Base-by-base conservation (phyloP, 2,797 vertebrate genomes). In the Halcyon chelicuti region DNA sequence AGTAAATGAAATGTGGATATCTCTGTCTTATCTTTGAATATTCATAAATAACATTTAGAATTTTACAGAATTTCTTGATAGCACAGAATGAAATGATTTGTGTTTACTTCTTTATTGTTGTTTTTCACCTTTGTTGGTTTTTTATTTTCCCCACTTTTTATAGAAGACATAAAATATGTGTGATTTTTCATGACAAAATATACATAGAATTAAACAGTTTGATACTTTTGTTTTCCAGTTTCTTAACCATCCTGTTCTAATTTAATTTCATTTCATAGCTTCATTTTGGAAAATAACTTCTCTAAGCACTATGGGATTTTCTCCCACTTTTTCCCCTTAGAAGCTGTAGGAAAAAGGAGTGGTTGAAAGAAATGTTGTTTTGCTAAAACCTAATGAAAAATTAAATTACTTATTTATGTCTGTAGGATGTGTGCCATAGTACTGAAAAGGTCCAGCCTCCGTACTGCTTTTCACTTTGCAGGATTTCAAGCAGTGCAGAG, bases 401-500 rank as follows among this genome's bases (percentile, higher is more conserved):
- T 76, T 26, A 72, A 75, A 73, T 78, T 12, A 47, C 44, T 91
- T 44, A 92, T 55, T 73, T 90, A 78, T 84, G 31, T 42, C 44
- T 62, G 62, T 70, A 46, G 26, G 23, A 14, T 21, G 14, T 11
- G 4, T 55, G 22, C 60, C 66, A 52, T 80, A 35, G 47, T 76
- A 15, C 3, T 85, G 77, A 70, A 73, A 72, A 90, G 61, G 31
- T 61, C 39, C 60, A 77, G 44, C 47, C 71, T 87, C 74, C 40
- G 12, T 21, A 40, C n/a, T n/a, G 75, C 91, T 86, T 90, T 94
- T 76, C 26, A 70, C 55, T 92, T 65, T 31, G 47, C 67, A 65
- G 77, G 67, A 49, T 86, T 79, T 95, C 90, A 82, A 88, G 86
- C 90, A 73, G 80, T 19, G 80, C 67, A 82, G 63, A 49, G 28